Conservation (phyloP, 2,113 vertebrate genomes). For the Amazona vittata region DNA sequence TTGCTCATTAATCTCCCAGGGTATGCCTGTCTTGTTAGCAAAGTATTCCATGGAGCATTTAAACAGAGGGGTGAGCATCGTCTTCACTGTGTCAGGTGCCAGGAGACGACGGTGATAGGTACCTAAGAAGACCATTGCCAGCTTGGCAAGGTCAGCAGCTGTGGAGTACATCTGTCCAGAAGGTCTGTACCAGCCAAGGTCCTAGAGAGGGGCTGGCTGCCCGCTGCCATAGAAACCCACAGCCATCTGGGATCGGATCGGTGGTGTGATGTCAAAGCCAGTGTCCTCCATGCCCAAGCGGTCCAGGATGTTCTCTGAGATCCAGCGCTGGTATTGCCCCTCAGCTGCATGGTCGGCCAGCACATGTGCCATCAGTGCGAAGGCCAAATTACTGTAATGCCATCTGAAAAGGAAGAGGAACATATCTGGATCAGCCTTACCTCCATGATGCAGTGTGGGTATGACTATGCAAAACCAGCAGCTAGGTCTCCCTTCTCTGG, state of each 20-base stretch:
- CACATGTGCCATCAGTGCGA: slow-evolving; percentile 87
- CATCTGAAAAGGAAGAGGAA: slow-evolving; percentile 74
- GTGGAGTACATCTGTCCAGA: slow-evolving; percentile 78
- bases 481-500: too few species aligned
- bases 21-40: slow-evolving; percentile 86
- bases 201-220: slow-evolving; percentile 83
- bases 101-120: slow-evolving; percentile 75
- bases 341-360: slow-evolving; percentile 78
- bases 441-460: too few species aligned
- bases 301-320: slow-evolving; percentile 83
- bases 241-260: slow-evolving; percentile 78
- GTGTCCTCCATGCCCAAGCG: slow-evolving; percentile 88
- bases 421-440: background rate
- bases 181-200: slow-evolving; percentile 92
- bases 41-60: slow-evolving; percentile 86
- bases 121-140: slow-evolving; percentile 84
- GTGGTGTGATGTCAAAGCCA: slow-evolving; percentile 80
- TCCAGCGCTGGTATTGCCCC: slow-evolving; percentile 86
- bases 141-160: slow-evolving; percentile 86
- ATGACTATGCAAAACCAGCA: too few species aligned
- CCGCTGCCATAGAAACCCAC: slow-evolving; percentile 85
- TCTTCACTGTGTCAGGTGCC: slow-evolving; percentile 81
- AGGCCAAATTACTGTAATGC: slow-evolving; percentile 93
- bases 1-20: slow-evolving; percentile 90
- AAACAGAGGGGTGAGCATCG: slow-evolving; percentile 83